phyloP scores from a whole-genome alignment of 2,113 vertebrate species.

The Ctenomys sociabilis region DNA sequence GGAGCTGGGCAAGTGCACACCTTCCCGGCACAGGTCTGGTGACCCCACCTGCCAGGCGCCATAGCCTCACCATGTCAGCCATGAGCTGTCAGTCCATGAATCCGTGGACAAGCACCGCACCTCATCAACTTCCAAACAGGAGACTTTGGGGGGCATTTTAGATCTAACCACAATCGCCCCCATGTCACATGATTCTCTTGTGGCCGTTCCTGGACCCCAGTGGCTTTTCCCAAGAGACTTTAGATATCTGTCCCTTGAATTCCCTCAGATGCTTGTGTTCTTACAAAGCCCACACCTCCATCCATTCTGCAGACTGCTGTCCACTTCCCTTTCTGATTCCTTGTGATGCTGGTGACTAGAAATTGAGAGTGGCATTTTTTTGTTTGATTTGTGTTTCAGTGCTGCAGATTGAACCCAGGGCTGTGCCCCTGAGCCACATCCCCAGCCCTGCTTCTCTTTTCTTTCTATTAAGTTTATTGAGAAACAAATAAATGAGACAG shows the following conservation, averaged over 20 bases:
- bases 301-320: no score
- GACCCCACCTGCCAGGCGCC: neutral
- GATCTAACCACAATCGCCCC: no score
- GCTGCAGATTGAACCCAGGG: neutral
- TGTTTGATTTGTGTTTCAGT: neutral
- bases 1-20: neutral
- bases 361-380: no score
- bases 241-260: neutral
- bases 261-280: neutral
- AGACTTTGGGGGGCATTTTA: neutral
- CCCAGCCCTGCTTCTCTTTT: neutral
- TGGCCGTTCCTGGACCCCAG: neutral
- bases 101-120: neutral
- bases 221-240: neutral
- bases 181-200: accelerated
- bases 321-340: neutral
- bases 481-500: no score
- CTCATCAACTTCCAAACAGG: neutral
- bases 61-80: neutral
- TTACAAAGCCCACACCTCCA: neutral
- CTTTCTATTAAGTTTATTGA: no score
- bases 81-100: neutral
- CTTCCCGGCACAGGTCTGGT: neutral
- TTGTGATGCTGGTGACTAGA: no score
- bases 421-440: neutral